Percentiles rank a stretch among this genome's conserved stretches.
Conservation (phyloP, 2,113 vertebrate species). For the Tenebrosternarchus preto region DNA sequence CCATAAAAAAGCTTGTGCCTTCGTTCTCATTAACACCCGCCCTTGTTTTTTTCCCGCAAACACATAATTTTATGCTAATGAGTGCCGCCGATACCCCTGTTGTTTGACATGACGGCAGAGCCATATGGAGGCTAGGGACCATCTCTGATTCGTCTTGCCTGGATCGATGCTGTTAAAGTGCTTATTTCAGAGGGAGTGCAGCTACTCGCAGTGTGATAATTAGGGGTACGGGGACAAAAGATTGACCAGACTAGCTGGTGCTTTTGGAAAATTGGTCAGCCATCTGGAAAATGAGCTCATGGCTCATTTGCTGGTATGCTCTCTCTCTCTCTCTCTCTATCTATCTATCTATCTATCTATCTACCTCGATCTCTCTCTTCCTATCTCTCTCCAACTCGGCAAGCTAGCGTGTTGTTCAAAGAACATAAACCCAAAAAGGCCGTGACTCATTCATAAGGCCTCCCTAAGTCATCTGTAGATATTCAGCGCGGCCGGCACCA, state of each 20-base stretch:
- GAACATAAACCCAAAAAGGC: slow-evolving; percentile 11
- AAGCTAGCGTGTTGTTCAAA: slow-evolving; percentile 33
- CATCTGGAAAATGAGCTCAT: slow-evolving; percentile 74
- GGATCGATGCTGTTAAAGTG: slow-evolving; percentile 60
- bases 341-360: slow-evolving; percentile 1
- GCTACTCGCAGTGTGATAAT: slow-evolving; percentile 65
- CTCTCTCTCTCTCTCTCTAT: neutral
- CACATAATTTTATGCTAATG: slow-evolving; percentile 65
- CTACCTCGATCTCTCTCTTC: neutral
- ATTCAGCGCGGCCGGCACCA: slow-evolving; percentile 27
- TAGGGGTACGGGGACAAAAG: slow-evolving; percentile 62
- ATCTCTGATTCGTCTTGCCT: slow-evolving; percentile 54
- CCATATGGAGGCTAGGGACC: slow-evolving; percentile 56
- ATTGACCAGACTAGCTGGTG: slow-evolving; percentile 69
- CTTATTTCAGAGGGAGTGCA: slow-evolving; percentile 50
- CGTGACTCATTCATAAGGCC: slow-evolving; percentile 40
- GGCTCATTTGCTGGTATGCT: slow-evolving; percentile 67
- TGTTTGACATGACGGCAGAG: slow-evolving; percentile 37
- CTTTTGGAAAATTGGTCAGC: slow-evolving; percentile 73
- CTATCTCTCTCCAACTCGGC: neutral
- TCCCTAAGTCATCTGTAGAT: slow-evolving; percentile 36
- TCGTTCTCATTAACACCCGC: slow-evolving; percentile 60
- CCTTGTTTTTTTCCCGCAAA: slow-evolving; percentile 60
- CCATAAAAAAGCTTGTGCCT: slow-evolving; percentile 50
- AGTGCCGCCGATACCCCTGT: slow-evolving; percentile 39